Conservation (phyloP, 2,888 invertebrate genomes). For the Eristalis pertinax region DNA sequence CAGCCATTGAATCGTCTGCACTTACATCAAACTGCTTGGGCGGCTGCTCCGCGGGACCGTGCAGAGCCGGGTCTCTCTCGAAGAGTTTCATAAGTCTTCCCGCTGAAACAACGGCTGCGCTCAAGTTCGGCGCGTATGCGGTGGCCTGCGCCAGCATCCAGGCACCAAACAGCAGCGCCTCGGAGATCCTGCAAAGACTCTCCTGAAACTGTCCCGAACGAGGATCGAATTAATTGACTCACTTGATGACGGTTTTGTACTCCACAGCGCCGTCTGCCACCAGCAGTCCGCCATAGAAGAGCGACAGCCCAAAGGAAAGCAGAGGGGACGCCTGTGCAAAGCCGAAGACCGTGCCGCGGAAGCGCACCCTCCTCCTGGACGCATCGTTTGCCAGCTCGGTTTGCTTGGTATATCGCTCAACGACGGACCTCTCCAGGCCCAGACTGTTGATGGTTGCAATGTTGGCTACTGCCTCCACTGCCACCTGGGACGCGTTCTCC, state of each 20-base stretch:
- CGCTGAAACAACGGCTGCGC: conserved; percentile 87
- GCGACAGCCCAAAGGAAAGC: conserved; percentile 87
- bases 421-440: conserved; percentile 85
- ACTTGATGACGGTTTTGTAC: conserved; percentile 88
- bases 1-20: background rate
- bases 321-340: conserved; percentile 88
- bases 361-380: conserved; percentile 83
- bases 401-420: conserved; percentile 84
- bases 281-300: conserved; percentile 88
- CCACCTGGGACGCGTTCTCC: conserved; percentile 87
- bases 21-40: conserved; percentile 78
- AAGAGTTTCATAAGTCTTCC: conserved; percentile 86
- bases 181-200: conserved; percentile 84
- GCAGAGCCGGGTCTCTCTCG: conserved; percentile 83
- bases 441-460: conserved; percentile 88
- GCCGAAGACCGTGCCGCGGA: conserved; percentile 87
- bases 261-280: conserved; percentile 84
- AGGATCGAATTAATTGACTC: conserved; percentile 75
- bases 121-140: conserved; percentile 90
- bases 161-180: conserved; percentile 88
- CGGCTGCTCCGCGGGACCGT: conserved; percentile 81
- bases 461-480: conserved; percentile 88
- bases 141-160: conserved; percentile 91
- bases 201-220: background rate
- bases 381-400: conserved; percentile 82